phyloP scores from a whole-genome alignment of 2,888 invertebrate species.

The Biston betularia region DNA sequence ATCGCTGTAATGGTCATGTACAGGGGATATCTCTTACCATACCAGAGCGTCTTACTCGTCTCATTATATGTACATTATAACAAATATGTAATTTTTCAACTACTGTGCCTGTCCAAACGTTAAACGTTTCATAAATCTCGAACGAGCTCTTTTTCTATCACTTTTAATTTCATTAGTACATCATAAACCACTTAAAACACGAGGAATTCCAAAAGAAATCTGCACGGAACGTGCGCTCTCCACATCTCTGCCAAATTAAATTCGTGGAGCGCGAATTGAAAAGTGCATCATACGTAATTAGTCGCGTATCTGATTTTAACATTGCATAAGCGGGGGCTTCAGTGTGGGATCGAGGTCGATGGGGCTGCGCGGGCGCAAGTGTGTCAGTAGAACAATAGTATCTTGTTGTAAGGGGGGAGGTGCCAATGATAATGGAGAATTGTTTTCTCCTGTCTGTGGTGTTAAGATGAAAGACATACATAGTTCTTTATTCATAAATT shows the following conservation, averaged over 20 bases:
- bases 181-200: conserved; percentile 18
- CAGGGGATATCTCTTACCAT: too few relatives aligned
- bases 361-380: conserved; percentile 60
- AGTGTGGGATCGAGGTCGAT: conserved; percentile 74
- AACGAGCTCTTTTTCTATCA: conserved; percentile 7
- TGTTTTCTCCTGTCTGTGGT: conserved; percentile 33
- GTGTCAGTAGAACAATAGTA: conserved; percentile 71
- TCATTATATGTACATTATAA: too few relatives aligned
- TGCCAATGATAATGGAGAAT: conserved; percentile 39
- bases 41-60: too few relatives aligned
- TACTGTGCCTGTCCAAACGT: background rate
- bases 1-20: too few relatives aligned
- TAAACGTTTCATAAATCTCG: conserved; percentile 16
- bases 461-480: conserved; percentile 6
- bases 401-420: conserved; percentile 45
- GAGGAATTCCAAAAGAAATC: conserved; percentile 32
- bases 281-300: conserved; percentile 49
- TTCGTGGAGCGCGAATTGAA: conserved; percentile 52
- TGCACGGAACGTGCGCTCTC: conserved; percentile 20
- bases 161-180: conserved; percentile 19
- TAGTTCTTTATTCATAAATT: background rate
- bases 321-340: conserved; percentile 72
- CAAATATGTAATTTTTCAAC: background rate
- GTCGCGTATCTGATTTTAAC: conserved; percentile 53
- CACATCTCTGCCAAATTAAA: conserved; percentile 46